Conservation (phyloP, 2,888 invertebrate genomes). For the Cataglyphis albicans region DNA sequence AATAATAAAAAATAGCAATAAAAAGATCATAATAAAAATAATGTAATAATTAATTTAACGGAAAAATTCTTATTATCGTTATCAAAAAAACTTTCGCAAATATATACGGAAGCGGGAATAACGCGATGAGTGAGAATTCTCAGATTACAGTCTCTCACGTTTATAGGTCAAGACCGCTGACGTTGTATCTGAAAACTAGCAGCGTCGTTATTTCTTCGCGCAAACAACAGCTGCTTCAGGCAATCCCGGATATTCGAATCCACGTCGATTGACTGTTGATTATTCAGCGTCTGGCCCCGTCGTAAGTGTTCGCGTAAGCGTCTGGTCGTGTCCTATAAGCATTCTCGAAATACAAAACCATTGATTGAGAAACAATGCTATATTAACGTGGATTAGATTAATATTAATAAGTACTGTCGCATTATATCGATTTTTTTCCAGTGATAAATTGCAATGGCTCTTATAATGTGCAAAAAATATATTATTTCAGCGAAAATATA, state of each 20-base stretch:
- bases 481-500: not conserved
- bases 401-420: not conserved
- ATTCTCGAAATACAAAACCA: conserved; percentile 67
- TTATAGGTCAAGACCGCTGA: conserved; percentile 62
- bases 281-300: conserved; percentile 73
- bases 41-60: not conserved
- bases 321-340: conserved; percentile 68
- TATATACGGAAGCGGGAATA: not conserved
- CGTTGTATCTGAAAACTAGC: conserved; percentile 40
- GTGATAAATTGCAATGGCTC: not conserved
- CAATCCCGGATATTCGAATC: conserved; percentile 69
- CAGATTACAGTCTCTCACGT: conserved; percentile 28
- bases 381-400: conserved; percentile 6
- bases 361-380: conserved; percentile 23
- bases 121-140: not conserved
- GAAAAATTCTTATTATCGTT: not conserved
- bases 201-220: conserved; percentile 54
- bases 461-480: not conserved
- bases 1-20: too few species aligned
- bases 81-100: not conserved
- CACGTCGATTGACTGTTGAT: conserved; percentile 68
- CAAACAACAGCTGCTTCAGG: conserved; percentile 59
- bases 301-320: conserved; percentile 58
- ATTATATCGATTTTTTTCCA: not conserved
- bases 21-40: too few species aligned